A percentile compares a stretch with the other conserved stretches of the same genome.
phyloP scores from a whole-genome alignment of 1,140 invertebrate species.

The Halyomorpha halys region DNA sequence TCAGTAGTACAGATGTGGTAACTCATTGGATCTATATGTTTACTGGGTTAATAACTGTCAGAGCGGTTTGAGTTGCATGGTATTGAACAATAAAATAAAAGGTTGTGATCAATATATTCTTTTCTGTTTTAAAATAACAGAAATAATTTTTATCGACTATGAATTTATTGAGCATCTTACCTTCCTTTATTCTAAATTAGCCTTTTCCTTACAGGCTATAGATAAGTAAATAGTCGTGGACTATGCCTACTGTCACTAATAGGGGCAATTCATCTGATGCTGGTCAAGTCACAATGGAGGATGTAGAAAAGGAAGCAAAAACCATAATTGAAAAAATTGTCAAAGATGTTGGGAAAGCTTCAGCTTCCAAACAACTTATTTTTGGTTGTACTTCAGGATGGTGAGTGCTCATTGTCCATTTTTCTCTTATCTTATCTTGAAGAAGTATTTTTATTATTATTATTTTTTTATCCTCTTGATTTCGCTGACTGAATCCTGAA shows the following conservation, averaged over 20 bases:
- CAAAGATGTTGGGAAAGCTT: constrained; percentile 67
- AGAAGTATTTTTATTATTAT: not conserved
- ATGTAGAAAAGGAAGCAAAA: constrained; percentile 53
- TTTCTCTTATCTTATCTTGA: not conserved
- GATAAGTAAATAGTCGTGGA: too few species aligned
- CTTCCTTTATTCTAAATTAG: too few species aligned
- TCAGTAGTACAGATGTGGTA: too few species aligned
- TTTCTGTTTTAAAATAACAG: too few species aligned
- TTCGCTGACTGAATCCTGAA: not conserved
- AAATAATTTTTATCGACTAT: too few species aligned
- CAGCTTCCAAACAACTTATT: constrained; percentile 74
- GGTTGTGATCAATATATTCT: too few species aligned
- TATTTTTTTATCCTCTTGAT: not conserved
- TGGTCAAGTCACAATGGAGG: constrained; percentile 39
- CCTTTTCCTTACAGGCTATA: too few species aligned
- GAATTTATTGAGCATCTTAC: too few species aligned
- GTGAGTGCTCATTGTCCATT: constrained; percentile 41
- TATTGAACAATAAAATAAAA: too few species aligned
- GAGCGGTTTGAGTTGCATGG: too few species aligned
- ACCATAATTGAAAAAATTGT: constrained; percentile 59
- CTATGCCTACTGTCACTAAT: constrained; percentile 5
- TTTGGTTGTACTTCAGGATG: constrained; percentile 81
- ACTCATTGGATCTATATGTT: too few species aligned
- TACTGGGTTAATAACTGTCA: too few species aligned
- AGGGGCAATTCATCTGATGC: constrained; percentile 28